These are phyloP conservation scores for Aplodontia rufa DNA, from an alignment of 2,113 vertebrate genomes.

Conservation along the genomic window DNA sequence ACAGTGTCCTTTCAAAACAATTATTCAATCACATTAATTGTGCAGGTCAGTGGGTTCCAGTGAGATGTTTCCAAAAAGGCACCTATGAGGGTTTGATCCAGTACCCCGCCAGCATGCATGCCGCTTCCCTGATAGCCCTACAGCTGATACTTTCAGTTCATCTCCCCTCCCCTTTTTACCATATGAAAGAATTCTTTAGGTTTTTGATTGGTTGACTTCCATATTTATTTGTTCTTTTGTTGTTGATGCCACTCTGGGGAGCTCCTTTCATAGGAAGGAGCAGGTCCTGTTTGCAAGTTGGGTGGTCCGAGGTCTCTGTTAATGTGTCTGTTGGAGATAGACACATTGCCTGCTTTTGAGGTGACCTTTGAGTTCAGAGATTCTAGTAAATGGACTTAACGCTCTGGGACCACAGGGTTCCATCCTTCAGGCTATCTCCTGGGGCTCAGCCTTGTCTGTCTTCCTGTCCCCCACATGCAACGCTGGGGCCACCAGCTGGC, in stretches of 20 bases:
- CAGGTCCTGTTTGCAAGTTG: not conserved
- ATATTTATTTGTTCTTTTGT: slow-evolving; percentile 1
- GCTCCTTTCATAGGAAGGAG: slow-evolving; percentile 18
- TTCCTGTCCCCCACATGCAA: slow-evolving; percentile 38
- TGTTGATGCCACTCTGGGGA: not conserved
- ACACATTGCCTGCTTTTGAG: not conserved
- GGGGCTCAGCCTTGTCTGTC: not conserved
- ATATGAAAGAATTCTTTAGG: not conserved
- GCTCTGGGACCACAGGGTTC: too few species aligned
- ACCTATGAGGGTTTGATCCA: not conserved
- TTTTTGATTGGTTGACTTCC: not conserved
- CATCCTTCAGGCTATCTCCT: not conserved
- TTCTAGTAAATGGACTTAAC: not conserved
- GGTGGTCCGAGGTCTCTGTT: not conserved
- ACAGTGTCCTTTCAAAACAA: not conserved
- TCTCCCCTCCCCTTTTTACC: too few species aligned
- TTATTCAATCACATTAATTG: not conserved
- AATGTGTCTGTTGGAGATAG: not conserved
- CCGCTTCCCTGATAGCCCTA: too few species aligned
- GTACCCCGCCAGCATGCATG: too few species aligned
- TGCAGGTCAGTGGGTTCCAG: not conserved
- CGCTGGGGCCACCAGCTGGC: slow-evolving; percentile 52
- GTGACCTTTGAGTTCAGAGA: not conserved
- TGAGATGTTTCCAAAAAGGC: not conserved
- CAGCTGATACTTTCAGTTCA: too few species aligned